Evolutionary conservation across 1,140 invertebrate genomes (phyloP).

Genomic region (Temnothorax curvispinosus): DNA sequence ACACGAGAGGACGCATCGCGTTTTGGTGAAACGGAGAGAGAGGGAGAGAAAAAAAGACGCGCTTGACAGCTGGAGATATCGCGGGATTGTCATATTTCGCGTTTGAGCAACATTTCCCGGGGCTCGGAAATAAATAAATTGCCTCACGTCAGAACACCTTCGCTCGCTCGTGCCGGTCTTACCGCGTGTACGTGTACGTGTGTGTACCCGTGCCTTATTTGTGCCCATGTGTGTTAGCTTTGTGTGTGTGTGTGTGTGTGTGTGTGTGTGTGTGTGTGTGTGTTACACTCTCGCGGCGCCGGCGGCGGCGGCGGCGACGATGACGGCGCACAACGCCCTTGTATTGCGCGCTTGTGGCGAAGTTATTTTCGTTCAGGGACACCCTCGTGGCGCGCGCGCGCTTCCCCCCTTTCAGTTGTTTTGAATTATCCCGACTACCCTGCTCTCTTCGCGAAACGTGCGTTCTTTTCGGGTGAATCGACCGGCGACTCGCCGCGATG

Average conservation of each 20-base stretch:
- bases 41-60: background rate
- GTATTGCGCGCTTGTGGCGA: background rate
- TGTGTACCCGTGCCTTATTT: background rate
- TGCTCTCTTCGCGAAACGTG: conserved; percentile 1
- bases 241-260: background rate
- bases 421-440: conserved; percentile 52
- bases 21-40: background rate
- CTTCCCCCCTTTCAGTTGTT: conserved; percentile 30
- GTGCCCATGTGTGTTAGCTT: background rate
- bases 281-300: conserved; percentile 5
- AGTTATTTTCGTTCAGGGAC: conserved; percentile 64
- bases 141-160: conserved; percentile 35
- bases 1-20: background rate
- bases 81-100: conserved; percentile 11
- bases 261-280: background rate
- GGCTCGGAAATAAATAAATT: conserved; percentile 43
- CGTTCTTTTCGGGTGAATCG: conserved; percentile 21
- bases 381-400: conserved; percentile 50
- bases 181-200: background rate
- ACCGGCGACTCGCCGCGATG: conserved; percentile 27
- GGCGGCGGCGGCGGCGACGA: background rate
- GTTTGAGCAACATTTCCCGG: conserved; percentile 27
- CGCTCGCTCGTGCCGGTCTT: conserved; percentile 12
- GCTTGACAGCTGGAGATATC: conserved; percentile 38
- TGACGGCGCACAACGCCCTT: conserved; percentile 30